A percentile compares a stretch with the other conserved stretches of the same genome.
Conservation (phyloP, 2,888 invertebrate genomes). For the Seira sanloemensis region DNA sequence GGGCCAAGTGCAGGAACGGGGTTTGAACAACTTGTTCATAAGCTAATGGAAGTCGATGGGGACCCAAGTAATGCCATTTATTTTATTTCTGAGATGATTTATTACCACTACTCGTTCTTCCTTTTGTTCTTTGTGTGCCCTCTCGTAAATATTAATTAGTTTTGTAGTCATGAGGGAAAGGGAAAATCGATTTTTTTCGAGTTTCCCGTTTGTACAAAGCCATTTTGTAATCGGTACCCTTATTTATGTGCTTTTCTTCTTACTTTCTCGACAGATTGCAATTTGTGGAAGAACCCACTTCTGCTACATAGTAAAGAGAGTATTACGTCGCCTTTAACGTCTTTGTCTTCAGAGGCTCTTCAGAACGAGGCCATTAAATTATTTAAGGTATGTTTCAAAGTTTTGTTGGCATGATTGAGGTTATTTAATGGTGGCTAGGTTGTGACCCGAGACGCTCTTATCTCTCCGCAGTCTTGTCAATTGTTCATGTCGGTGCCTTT, state of each 20-base stretch:
- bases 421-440: neutral
- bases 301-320: slow-evolving; percentile 93
- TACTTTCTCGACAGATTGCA: slow-evolving; percentile 81
- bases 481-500: slow-evolving; percentile 97
- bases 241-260: slow-evolving; percentile 9
- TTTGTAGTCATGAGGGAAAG: slow-evolving; percentile 27
- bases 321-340: slow-evolving; percentile 91
- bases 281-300: slow-evolving; percentile 95
- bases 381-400: slow-evolving; percentile 84
- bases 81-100: slow-evolving; percentile 36
- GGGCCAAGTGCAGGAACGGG: slow-evolving; percentile 94
- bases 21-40: slow-evolving; percentile 96
- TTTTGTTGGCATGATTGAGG: neutral
- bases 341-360: slow-evolving; percentile 90
- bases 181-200: slow-evolving; percentile 26
- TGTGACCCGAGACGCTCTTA: no score
- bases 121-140: slow-evolving; percentile 4
- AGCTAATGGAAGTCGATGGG: slow-evolving; percentile 96
- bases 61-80: slow-evolving; percentile 85
- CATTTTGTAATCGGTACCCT: neutral
- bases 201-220: neutral
- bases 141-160: slow-evolving; percentile 52
- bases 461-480: slow-evolving; percentile 86
- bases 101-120: slow-evolving; percentile 35
- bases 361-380: slow-evolving; percentile 95